phyloP scores from a whole-genome alignment of 2,113 vertebrate genomes.

The Dissostichus mawsoni region DNA sequence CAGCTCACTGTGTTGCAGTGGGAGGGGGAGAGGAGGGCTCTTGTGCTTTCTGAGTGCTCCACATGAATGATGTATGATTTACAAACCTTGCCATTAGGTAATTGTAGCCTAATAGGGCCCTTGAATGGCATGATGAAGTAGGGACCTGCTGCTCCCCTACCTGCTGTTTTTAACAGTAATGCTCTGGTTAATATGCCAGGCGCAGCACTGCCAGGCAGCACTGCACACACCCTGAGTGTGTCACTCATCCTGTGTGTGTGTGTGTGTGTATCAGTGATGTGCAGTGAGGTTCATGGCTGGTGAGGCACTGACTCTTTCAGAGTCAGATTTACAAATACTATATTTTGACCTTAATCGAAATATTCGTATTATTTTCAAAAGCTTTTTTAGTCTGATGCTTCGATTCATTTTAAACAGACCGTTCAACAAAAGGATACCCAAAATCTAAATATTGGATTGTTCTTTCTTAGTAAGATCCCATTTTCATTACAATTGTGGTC shows the following conservation, averaged over 20 bases:
- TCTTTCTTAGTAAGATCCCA: too few relatives aligned
- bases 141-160: slow-evolving; percentile 67
- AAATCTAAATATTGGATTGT: too few relatives aligned
- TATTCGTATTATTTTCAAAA: too few relatives aligned
- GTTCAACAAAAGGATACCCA: too few relatives aligned
- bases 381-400: too few relatives aligned
- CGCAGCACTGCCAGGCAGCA: slow-evolving; percentile 62
- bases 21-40: slow-evolving; percentile 3
- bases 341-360: too few relatives aligned
- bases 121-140: slow-evolving; percentile 82
- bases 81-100: slow-evolving; percentile 82
- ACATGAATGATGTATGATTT: slow-evolving; percentile 84
- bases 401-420: too few relatives aligned
- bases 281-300: too few relatives aligned
- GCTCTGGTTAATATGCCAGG: slow-evolving; percentile 77
- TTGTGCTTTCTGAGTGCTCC: slow-evolving; percentile 45
- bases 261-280: too few relatives aligned
- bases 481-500: too few relatives aligned
- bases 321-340: too few relatives aligned
- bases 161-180: slow-evolving; percentile 80
- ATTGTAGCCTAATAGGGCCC: slow-evolving; percentile 82
- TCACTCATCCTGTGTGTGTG: slow-evolving; percentile 30
- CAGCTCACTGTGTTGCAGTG: background rate
- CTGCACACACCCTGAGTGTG: slow-evolving; percentile 26
- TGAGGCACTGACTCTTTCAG: too few relatives aligned